Evolutionary conservation across 2,888 invertebrate genomes (phyloP), one percentile per base, ranked within the genome.

Genomic region (Polydesmus complanatus): DNA sequence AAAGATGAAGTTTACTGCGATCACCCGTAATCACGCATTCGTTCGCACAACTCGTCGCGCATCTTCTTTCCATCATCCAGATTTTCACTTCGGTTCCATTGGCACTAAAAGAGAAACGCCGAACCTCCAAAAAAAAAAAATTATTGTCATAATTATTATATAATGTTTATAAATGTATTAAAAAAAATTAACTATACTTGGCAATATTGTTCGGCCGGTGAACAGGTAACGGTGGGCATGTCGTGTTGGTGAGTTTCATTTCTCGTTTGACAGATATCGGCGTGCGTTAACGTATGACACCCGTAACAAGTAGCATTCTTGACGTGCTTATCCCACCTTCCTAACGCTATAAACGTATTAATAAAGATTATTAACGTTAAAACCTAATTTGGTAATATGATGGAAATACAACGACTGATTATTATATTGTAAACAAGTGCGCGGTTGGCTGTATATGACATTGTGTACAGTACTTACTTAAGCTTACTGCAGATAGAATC

Each of bases 21-120:
- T 61, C 61, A 11, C 61, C 61, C 11, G 56, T 56, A n/a, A 56
- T 56, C 18, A 61, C 49, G 27, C 61, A 61, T 37, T 61, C 61
- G 23, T 49, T 61, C 21, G 18, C 11, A 25, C 61, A 61, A 14
- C 21, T 25, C 23, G 25, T 21, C 25, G 61, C 21, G 22, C 61
- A 61, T 19, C 54, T 50, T 21, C 61, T 55, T 25, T 61, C 61
- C 55, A 61, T 50, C 56, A 56, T 56, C 50, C 55, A 61, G 1
- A 47, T 50, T 56, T 61, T 56, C 18, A 54, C 27, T 27, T 61
- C 56, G 22, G 26, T 56, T 3, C 51, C 50, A 21, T 61, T 55
- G n/a, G 50, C 50, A 26, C 50, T 61, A 27, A 25, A 61, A 1
- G 61, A 27, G 27, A 11, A 56, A 14, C 56, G 47, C 1, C 61